phyloP scores from a whole-genome alignment of 2,888 invertebrate genomes.

The Rhogogaster chlorosoma region DNA sequence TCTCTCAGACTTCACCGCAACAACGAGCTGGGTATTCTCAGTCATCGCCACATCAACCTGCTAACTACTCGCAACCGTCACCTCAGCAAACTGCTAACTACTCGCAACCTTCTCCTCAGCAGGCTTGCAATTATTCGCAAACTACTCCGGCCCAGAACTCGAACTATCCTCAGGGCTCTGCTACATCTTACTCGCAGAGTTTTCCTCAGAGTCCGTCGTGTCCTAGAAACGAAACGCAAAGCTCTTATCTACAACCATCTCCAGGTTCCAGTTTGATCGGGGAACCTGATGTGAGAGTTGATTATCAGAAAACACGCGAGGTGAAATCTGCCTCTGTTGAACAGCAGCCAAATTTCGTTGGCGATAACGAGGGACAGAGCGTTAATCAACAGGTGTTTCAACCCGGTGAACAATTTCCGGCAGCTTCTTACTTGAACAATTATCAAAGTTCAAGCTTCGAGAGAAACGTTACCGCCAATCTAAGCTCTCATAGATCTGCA shows the following conservation, averaged over 20 bases:
- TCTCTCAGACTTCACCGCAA: slow-evolving; percentile 70
- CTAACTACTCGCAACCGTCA: slow-evolving; percentile 75
- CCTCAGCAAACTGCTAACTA: slow-evolving; percentile 67
- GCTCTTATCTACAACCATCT: slow-evolving; percentile 76
- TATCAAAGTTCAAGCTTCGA: slow-evolving; percentile 63
- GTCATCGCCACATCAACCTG: slow-evolving; percentile 67
- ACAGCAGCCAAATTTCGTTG: slow-evolving; percentile 62
- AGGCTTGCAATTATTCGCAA: slow-evolving; percentile 74
- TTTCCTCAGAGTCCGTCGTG: slow-evolving; percentile 65
- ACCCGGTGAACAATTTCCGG: slow-evolving; percentile 40
- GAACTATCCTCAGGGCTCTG: slow-evolving; percentile 63
- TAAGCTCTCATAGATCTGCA: slow-evolving; percentile 56
- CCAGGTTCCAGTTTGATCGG: slow-evolving; percentile 62
- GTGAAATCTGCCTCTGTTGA: slow-evolving; percentile 63
- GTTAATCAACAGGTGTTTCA: slow-evolving; percentile 49
- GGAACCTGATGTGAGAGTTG: slow-evolving; percentile 66
- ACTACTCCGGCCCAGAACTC: slow-evolving; percentile 55
- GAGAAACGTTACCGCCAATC: slow-evolving; percentile 64
- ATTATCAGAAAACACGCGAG: slow-evolving; percentile 64
- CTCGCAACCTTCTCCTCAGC: slow-evolving; percentile 72
- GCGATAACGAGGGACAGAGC: slow-evolving; percentile 48
- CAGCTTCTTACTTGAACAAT: slow-evolving; percentile 41
- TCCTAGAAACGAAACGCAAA: slow-evolving; percentile 70
- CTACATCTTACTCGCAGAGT: slow-evolving; percentile 58
- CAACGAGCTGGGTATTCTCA: slow-evolving; percentile 61